Conservation (phyloP, 2,113 vertebrate species). For the Rostratula benghalensis region DNA sequence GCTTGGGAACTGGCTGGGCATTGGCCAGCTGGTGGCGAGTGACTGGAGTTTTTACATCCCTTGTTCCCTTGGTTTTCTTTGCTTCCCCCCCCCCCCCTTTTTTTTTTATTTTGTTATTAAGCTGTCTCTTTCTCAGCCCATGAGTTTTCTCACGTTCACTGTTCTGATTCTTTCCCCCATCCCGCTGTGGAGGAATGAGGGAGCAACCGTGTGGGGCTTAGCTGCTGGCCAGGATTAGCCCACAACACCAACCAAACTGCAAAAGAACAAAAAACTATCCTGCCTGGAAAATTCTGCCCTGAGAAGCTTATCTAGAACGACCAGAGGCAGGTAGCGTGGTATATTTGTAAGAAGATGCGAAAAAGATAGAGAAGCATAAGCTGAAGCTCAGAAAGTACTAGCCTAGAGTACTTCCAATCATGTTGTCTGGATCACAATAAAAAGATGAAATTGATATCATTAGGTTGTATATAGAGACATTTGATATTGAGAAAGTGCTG, state of each 20-base stretch:
- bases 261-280: background rate
- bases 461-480: background rate
- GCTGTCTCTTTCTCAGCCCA: background rate
- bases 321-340: background rate
- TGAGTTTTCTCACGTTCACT: background rate
- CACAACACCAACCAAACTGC: background rate
- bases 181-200: accelerated
- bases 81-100: too few relatives aligned
- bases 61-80: background rate
- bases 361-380: background rate
- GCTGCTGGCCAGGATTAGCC: background rate
- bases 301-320: background rate
- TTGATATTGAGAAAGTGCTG: background rate
- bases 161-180: background rate
- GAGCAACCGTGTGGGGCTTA: background rate
- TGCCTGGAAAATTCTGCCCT: background rate
- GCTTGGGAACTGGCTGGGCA: background rate
- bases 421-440: background rate
- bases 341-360: background rate
- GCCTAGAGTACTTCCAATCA: background rate
- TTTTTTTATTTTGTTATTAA: background rate
- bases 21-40: background rate
- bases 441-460: background rate
- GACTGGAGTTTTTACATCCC: background rate
- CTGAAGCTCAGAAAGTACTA: background rate